Percentiles rank a stretch among this genome's conserved stretches.
Evolutionary conservation across 2,888 invertebrate genomes (phyloP).

Genomic region (Parapristionchus giblindavisi): DNA sequence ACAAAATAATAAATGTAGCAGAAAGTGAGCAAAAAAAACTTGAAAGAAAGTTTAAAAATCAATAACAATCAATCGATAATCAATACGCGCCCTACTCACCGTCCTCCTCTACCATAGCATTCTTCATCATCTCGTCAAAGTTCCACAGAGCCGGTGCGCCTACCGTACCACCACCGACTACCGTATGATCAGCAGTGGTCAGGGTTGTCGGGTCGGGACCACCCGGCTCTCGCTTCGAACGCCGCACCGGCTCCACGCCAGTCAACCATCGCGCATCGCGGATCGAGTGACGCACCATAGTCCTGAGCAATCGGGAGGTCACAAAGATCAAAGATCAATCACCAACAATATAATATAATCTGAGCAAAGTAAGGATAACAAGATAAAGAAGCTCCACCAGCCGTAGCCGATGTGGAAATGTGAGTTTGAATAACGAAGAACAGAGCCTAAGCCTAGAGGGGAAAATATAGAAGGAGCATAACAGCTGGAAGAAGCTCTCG

Average conservation of each 20-base stretch:
- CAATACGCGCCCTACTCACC: conserved; percentile 20
- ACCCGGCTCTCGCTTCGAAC: too few relatives aligned
- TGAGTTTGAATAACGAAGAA: too few relatives aligned
- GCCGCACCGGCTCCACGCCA: conserved; percentile 32
- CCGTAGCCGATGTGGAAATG: too few relatives aligned
- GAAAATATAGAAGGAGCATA: too few relatives aligned
- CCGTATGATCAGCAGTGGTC: neutral
- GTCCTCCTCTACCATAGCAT: conserved; percentile 27
- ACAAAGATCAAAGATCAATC: neutral
- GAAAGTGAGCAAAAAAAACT: too few relatives aligned
- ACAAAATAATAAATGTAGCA: too few relatives aligned
- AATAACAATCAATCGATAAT: neutral
- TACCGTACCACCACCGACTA: conserved; percentile 7
- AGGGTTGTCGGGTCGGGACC: too few relatives aligned
- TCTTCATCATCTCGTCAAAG: conserved; percentile 36
- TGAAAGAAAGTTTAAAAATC: too few relatives aligned
- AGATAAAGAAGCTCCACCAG: too few relatives aligned
- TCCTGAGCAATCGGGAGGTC: neutral
- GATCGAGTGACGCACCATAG: conserved; percentile 23
- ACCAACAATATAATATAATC: neutral
- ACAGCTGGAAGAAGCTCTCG: too few relatives aligned
- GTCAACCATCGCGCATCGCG: conserved; percentile 41
- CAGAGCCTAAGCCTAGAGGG: too few relatives aligned
- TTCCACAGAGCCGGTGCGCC: conserved; percentile 1
- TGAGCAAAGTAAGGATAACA: neutral